phyloP scores from a whole-genome alignment of 2,888 invertebrate genomes.

The Acanthosoma haemorrhoidale region DNA sequence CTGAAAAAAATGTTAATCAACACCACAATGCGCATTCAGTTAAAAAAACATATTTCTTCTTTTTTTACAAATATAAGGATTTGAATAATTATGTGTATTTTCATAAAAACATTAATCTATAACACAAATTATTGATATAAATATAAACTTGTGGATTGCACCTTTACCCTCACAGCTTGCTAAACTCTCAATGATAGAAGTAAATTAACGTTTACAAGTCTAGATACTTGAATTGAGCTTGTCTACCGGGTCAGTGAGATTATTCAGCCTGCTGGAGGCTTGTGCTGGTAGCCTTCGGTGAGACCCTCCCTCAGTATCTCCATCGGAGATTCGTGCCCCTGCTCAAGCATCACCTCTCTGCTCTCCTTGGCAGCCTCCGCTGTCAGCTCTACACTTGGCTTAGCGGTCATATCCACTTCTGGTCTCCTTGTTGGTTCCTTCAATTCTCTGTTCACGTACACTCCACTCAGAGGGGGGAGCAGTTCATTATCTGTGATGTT shows the following conservation, averaged over 20 bases:
- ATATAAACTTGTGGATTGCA: not conserved
- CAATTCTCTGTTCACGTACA: conserved; percentile 6
- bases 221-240: not conserved
- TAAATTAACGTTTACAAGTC: no score
- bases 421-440: not conserved
- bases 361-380: conserved; percentile 9
- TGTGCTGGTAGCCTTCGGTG: not conserved
- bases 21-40: not conserved
- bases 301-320: conserved; percentile 19
- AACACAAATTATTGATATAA: not conserved
- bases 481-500: conserved; percentile 17
- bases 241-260: not conserved
- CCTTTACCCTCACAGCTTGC: conserved; percentile 19
- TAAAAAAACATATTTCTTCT: not conserved
- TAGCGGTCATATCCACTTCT: not conserved
- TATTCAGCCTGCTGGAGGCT: conserved; percentile 8
- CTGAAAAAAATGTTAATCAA: conserved; percentile 29
- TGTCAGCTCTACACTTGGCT: conserved; percentile 2
- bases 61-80: conserved; percentile 14
- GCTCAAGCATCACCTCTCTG: conserved; percentile 12
- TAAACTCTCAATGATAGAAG: not conserved
- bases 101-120: not conserved
- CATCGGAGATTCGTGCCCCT: conserved; percentile 3
- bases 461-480: not conserved
- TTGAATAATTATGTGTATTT: not conserved